These are phyloP conservation scores for Harpagifer antarcticus DNA, from an alignment of 2,797 vertebrate genomes.

Conservation along the genomic window DNA sequence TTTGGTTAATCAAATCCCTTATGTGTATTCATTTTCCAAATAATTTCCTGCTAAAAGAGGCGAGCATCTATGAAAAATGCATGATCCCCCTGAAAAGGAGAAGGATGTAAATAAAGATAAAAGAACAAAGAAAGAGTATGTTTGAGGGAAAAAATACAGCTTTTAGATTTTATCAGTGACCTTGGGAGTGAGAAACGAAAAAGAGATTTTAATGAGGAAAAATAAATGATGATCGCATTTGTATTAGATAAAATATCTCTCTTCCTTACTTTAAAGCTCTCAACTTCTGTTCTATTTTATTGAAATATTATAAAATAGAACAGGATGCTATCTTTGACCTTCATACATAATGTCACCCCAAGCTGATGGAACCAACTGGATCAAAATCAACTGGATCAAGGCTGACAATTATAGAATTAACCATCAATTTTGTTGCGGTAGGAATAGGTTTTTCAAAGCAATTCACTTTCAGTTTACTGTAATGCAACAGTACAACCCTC, in stretches of 20 bases:
- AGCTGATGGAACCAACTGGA: not conserved
- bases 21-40: slow-evolving; percentile 67
- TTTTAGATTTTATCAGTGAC: slow-evolving; percentile 17
- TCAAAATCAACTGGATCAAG: not conserved
- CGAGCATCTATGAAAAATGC: slow-evolving; percentile 60
- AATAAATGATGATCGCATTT: slow-evolving; percentile 11
- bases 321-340: not conserved
- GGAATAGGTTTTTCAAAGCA: not conserved
- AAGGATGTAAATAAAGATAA: slow-evolving; percentile 13
- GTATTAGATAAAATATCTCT: not conserved
- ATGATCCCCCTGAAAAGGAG: slow-evolving; percentile 32
- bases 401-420: not conserved
- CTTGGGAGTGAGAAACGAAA: slow-evolving; percentile 13
- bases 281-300: not conserved
- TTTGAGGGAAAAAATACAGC: slow-evolving; percentile 3
- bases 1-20: slow-evolving; percentile 51
- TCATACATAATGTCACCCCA: not conserved
- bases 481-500: not conserved
- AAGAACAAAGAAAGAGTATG: slow-evolving; percentile 4
- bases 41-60: slow-evolving; percentile 50
- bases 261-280: not conserved
- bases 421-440: no score
- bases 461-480: not conserved
- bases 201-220: slow-evolving; percentile 1
- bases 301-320: not conserved